phyloP scores from a whole-genome alignment of 2,113 vertebrate species.

The Arenaria interpres region DNA sequence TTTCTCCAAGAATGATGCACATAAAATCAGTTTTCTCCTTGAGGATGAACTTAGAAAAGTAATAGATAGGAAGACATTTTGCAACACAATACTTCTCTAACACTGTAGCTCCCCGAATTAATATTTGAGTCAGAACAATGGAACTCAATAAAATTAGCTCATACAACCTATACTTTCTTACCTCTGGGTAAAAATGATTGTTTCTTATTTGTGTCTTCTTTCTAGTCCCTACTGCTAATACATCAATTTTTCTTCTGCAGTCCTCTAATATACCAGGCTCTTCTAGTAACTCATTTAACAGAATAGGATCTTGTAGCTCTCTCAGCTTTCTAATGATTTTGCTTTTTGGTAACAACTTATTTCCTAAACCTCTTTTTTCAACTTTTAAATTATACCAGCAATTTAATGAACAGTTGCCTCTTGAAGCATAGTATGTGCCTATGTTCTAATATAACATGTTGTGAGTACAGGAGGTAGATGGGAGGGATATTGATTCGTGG shows the following conservation, averaged over 20 bases:
- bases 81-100: not conserved
- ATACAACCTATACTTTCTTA: conserved; percentile 16
- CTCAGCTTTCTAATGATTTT: not conserved
- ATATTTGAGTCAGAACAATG: conserved; percentile 51
- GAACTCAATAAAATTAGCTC: conserved; percentile 52
- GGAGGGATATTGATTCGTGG: not conserved
- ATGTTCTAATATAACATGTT: not conserved
- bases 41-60: conserved; percentile 34
- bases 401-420: not conserved
- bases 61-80: conserved; percentile 15
- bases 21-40: conserved; percentile 51
- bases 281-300: conserved; percentile 34
- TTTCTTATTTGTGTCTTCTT: conserved; percentile 59
- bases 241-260: conserved; percentile 22
- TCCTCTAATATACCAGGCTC: not conserved
- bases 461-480: not conserved
- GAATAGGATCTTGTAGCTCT: not conserved
- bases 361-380: not conserved
- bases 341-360: not conserved
- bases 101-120: conserved; percentile 37
- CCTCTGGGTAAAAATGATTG: conserved; percentile 52
- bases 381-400: not conserved
- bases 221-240: conserved; percentile 11
- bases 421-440: not conserved
- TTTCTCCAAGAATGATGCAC: conserved; percentile 37